Evolutionary conservation across 2,888 invertebrate genomes (phyloP).

Genomic region (Terebella lapidaria): DNA sequence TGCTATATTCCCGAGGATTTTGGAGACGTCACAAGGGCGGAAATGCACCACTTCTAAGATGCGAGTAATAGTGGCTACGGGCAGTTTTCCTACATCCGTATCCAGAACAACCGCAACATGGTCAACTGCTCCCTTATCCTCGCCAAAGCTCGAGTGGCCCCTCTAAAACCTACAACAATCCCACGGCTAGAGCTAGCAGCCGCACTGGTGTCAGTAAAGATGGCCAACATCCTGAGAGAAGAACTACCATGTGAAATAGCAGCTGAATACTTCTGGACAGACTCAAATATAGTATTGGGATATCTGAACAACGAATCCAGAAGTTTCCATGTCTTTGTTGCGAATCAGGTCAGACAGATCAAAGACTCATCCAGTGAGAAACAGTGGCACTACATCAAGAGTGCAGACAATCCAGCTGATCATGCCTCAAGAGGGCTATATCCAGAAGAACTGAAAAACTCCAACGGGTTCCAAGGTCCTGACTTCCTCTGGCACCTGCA

Average conservation of each 20-base stretch:
- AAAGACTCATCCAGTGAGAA: conserved; percentile 16
- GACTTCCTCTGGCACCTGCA: conserved; percentile 15
- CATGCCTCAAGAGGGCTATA: conserved; percentile 27
- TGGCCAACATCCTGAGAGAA: conserved; percentile 8
- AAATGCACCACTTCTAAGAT: conserved; percentile 19
- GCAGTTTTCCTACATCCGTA: conserved; percentile 8
- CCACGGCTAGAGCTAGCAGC: conserved; percentile 17
- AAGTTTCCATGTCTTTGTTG: conserved; percentile 31
- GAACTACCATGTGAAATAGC: conserved; percentile 9
- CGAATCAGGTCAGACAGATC: conserved; percentile 29
- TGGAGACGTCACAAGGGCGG: neutral
- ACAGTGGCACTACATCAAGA: conserved; percentile 30
- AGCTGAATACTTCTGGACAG: conserved; percentile 17
- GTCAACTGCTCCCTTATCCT: conserved; percentile 13
- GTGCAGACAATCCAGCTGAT: conserved; percentile 39
- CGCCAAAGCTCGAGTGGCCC: conserved; percentile 15
- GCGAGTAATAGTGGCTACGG: conserved; percentile 16
- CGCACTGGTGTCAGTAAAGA: conserved; percentile 8
- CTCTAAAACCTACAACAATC: conserved; percentile 8
- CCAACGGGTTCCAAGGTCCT: conserved; percentile 16
- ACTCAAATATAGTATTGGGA: conserved; percentile 14
- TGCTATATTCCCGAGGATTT: neutral
- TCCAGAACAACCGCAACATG: neutral
- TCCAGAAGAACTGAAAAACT: conserved; percentile 10
- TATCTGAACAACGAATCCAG: conserved; percentile 20